Base-by-base conservation (phyloP, 1,140 invertebrate species). In the Nasonia longicornis region DNA sequence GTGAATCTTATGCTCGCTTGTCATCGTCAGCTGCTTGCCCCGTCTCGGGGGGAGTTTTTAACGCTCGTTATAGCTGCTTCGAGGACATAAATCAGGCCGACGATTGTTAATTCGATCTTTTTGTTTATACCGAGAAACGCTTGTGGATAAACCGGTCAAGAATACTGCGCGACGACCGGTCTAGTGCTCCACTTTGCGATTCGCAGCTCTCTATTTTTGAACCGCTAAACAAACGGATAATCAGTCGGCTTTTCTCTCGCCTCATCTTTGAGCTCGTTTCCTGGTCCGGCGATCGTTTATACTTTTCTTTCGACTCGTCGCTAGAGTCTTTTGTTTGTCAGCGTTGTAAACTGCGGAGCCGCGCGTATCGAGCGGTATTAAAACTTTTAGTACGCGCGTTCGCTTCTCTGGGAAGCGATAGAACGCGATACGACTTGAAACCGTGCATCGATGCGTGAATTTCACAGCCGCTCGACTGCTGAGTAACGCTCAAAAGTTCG, bases 1-100 rank as follows among this genome's bases (percentile, higher is more conserved):
- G 72, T 81, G 64, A 81, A 81, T 81, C 45, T 70, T 76, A 16
- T 58, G 38, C 20, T 35, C 22, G 16, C 29, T 75, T 75, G 64
- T 69, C 58, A 78, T 29, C 69, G 67, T 35, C 42, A 69, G 76
- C 64, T 73, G 71, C 14, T 38, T 42, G 69, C 29, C 12, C 67
- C 29, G 1, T 58, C 6, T 58, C 3, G 16, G 20, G 52, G 52
- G 16, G 16, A n/a, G 6, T 58, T n/a, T 58, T n/a, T 20, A 58
- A 58, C 2, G 14, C 2, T 48, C 45, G 45, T 10, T 10, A 38
- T 38, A 42, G 38, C 7, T 42, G 38, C 8, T 42, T 42, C 38
- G 38, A 42, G 38, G 38, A 10, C 38, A 11, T 48, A 48, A 48
- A 48, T 48, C 14, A 48, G 14, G 45, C 14, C 14, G 48, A 52